These are phyloP conservation scores for Drosophila erecta DNA, from an alignment of 1,140 invertebrate species.

Conservation along the genomic window DNA sequence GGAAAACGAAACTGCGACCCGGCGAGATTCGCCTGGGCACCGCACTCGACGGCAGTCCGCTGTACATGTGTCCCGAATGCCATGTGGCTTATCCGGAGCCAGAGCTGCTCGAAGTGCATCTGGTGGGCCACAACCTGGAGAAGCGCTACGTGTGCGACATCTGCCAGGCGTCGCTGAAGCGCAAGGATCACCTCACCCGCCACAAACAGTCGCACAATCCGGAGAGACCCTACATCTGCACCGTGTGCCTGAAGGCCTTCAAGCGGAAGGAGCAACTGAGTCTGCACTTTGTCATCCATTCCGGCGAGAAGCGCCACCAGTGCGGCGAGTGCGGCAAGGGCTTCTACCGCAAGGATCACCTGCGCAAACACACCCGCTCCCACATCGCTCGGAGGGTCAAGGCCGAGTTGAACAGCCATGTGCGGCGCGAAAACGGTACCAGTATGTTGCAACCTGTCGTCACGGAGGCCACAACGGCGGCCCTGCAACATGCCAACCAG, in stretches of 20 bases:
- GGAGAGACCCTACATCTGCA: slow-evolving; percentile 92
- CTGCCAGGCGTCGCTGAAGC: slow-evolving; percentile 92
- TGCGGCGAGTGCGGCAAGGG: slow-evolving; percentile 94
- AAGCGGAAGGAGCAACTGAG: slow-evolving; percentile 94
- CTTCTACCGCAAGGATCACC: slow-evolving; percentile 91
- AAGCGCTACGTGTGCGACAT: slow-evolving; percentile 93
- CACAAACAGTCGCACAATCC: slow-evolving; percentile 93
- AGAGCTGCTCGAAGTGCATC: slow-evolving; percentile 91
- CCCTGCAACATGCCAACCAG: slow-evolving; percentile 70
- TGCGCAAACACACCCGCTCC: slow-evolving; percentile 91
- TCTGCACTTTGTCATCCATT: slow-evolving; percentile 93
- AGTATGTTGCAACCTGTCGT: slow-evolving; percentile 81
- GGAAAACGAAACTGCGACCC: slow-evolving; percentile 92
- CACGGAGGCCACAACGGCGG: slow-evolving; percentile 69
- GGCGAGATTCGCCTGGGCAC: slow-evolving; percentile 93
- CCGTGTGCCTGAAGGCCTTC: slow-evolving; percentile 93
- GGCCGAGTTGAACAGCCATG: slow-evolving; percentile 89
- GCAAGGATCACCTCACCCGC: slow-evolving; percentile 92
- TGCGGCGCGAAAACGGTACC: slow-evolving; percentile 75
- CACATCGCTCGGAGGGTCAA: slow-evolving; percentile 93
- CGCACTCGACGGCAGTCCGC: slow-evolving; percentile 91
- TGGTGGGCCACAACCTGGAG: slow-evolving; percentile 91
- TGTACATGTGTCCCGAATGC: slow-evolving; percentile 94
- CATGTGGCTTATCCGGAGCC: slow-evolving; percentile 94
- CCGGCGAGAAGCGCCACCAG: slow-evolving; percentile 93